phyloP scores from a whole-genome alignment of 2,888 invertebrate genomes.

The Timandra comae region DNA sequence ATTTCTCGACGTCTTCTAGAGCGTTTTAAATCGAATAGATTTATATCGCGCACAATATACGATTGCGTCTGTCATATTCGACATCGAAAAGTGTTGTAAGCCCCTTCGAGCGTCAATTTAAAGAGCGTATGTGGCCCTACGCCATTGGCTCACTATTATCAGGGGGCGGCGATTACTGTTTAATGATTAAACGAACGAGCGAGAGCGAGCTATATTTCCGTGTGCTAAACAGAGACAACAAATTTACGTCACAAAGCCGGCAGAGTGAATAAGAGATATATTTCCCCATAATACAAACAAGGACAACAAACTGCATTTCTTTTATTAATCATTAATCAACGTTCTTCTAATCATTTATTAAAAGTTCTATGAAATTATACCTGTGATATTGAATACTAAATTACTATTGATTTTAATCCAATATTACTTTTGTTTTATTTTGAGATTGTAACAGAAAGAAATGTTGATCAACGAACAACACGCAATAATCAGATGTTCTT shows the following conservation, averaged over 20 bases:
- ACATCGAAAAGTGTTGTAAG: slow-evolving; percentile 45
- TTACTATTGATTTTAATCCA: too few relatives aligned
- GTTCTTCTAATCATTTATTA: too few relatives aligned
- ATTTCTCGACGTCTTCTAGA: slow-evolving; percentile 38
- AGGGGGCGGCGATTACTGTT: slow-evolving; percentile 32
- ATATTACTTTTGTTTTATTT: too few relatives aligned
- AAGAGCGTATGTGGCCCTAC: slow-evolving; percentile 54
- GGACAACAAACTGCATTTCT: background rate
- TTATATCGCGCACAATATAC: slow-evolving; percentile 40
- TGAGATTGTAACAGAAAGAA: too few relatives aligned
- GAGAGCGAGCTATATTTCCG: background rate
- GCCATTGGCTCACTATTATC: slow-evolving; percentile 43
- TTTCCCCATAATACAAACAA: background rate
- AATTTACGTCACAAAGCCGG: slow-evolving; percentile 6
- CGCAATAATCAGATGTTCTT: too few relatives aligned
- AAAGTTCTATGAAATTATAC: too few relatives aligned
- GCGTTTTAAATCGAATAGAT: slow-evolving; percentile 45
- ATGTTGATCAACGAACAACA: too few relatives aligned
- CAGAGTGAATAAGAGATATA: slow-evolving; percentile 6
- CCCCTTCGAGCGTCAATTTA: slow-evolving; percentile 35
- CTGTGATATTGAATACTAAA: too few relatives aligned
- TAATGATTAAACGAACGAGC: slow-evolving; percentile 26
- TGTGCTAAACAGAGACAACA: slow-evolving; percentile 3
- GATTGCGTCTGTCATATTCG: slow-evolving; percentile 63
- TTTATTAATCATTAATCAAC: background rate